Percentiles rank a stretch among this genome's conserved stretches.
These are phyloP conservation scores for Charina bottae DNA, from an alignment of 2,113 vertebrate genomes.

Conservation along the genomic window DNA sequence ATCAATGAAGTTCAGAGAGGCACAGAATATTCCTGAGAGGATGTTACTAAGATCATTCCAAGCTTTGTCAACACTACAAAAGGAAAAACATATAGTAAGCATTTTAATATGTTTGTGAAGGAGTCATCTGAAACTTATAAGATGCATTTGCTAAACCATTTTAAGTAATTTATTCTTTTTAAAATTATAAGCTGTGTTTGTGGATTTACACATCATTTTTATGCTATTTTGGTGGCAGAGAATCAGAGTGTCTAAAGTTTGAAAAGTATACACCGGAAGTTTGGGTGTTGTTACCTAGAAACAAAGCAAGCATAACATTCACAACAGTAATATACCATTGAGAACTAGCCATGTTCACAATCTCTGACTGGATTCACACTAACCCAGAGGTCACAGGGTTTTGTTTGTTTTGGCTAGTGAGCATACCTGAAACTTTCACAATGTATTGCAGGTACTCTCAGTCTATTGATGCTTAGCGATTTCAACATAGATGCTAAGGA, in stretches of 20 bases:
- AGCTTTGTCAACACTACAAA: slow-evolving; percentile 86
- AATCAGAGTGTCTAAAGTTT: not conserved
- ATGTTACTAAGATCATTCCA: slow-evolving; percentile 97
- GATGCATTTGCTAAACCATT: not conserved
- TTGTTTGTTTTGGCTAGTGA: not conserved
- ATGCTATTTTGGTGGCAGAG: not conserved
- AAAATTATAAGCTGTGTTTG: not conserved
- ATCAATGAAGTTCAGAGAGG: slow-evolving; percentile 98
- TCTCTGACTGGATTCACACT: not conserved
- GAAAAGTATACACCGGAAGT: not conserved
- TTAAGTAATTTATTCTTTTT: not conserved
- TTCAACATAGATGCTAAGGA: not conserved
- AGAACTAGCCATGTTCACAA: not conserved
- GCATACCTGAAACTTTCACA: not conserved
- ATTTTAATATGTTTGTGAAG: not conserved
- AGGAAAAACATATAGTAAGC: slow-evolving; percentile 13
- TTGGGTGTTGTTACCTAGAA: not conserved
- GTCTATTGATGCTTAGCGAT: not conserved
- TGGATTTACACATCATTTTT: not conserved
- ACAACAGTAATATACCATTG: not conserved
- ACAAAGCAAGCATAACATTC: not conserved
- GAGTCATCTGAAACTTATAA: not conserved
- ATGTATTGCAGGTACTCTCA: not conserved
- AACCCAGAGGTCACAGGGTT: not conserved
- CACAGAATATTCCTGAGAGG: slow-evolving; percentile 96